These are phyloP conservation scores for Pyrrhia umbra DNA, from an alignment of 2,888 invertebrate species.

Conservation along the genomic window DNA sequence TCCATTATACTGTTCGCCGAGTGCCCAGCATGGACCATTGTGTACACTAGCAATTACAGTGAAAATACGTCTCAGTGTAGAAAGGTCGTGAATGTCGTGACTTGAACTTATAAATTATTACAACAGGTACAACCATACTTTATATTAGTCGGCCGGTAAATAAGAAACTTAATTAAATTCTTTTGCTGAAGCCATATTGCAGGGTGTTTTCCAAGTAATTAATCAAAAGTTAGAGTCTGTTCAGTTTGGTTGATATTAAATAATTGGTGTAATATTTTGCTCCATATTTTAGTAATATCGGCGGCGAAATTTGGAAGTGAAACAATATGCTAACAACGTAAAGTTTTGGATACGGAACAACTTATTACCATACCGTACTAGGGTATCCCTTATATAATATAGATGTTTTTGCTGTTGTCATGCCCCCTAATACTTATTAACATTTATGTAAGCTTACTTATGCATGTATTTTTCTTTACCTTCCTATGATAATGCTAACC, in stretches of 20 bases:
- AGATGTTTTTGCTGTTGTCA: background rate
- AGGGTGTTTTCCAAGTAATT: conserved; percentile 59
- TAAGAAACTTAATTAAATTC: conserved; percentile 65
- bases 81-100: conserved; percentile 21
- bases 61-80: conserved; percentile 4
- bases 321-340: conserved; percentile 13
- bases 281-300: conserved; percentile 21
- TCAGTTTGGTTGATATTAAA: conserved; percentile 49
- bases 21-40: conserved; percentile 1
- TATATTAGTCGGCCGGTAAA: conserved; percentile 52
- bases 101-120: conserved; percentile 32
- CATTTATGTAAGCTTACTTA: background rate
- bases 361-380: background rate
- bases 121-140: conserved; percentile 14
- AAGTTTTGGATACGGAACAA: background rate
- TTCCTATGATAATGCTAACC: background rate
- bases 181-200: conserved; percentile 47
- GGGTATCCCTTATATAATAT: background rate
- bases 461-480: background rate
- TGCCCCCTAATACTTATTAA: background rate
- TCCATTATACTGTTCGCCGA: conserved; percentile 13
- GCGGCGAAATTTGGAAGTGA: conserved; percentile 3
- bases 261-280: conserved; percentile 48
- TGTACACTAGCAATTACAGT: background rate
- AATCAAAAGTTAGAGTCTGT: conserved; percentile 61